Conservation (phyloP, 2,797 vertebrate genomes). For the Kryptopterus vitreolus region DNA sequence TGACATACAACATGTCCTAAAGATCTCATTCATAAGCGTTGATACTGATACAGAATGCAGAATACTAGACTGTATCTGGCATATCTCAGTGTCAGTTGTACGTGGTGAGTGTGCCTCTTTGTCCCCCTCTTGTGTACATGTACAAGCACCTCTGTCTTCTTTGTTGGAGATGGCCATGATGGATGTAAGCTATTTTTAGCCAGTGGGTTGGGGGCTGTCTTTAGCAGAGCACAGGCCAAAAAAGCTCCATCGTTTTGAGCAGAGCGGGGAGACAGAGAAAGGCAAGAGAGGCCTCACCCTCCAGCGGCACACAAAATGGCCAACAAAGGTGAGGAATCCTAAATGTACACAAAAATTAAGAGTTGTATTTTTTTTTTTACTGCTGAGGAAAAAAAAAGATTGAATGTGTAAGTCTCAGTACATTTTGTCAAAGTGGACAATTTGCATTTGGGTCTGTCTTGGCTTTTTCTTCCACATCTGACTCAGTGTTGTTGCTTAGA, state of each 20-base stretch:
- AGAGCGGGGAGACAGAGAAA: slow-evolving; percentile 57
- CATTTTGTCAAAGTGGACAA: background rate
- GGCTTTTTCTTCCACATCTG: background rate
- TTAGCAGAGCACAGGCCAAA: slow-evolving; percentile 71
- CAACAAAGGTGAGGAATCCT: slow-evolving; percentile 73
- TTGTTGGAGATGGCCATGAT: slow-evolving; percentile 59
- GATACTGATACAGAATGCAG: background rate
- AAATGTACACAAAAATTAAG: slow-evolving; percentile 31
- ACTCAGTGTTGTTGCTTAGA: background rate
- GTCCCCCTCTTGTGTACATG: slow-evolving; percentile 26
- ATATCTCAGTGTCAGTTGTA: background rate
- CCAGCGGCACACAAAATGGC: slow-evolving; percentile 69
- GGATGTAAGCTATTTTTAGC: slow-evolving; percentile 76
- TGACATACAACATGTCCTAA: slow-evolving; percentile 1
- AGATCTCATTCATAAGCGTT: background rate
- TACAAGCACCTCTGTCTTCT: slow-evolving; percentile 38
- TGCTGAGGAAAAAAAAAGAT: background rate
- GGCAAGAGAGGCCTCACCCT: slow-evolving; percentile 39
- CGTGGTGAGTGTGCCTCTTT: slow-evolving; percentile 29
- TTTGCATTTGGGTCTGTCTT: background rate
- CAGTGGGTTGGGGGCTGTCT: slow-evolving; percentile 70
- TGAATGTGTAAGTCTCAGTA: background rate
- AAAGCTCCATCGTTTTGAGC: slow-evolving; percentile 66
- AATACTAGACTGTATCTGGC: background rate
- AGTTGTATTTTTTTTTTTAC: background rate